Evolutionary conservation across 2,888 invertebrate species (phyloP), one percentile per base, ranked within the genome.

Genomic region (Phaonia tiefii): DNA sequence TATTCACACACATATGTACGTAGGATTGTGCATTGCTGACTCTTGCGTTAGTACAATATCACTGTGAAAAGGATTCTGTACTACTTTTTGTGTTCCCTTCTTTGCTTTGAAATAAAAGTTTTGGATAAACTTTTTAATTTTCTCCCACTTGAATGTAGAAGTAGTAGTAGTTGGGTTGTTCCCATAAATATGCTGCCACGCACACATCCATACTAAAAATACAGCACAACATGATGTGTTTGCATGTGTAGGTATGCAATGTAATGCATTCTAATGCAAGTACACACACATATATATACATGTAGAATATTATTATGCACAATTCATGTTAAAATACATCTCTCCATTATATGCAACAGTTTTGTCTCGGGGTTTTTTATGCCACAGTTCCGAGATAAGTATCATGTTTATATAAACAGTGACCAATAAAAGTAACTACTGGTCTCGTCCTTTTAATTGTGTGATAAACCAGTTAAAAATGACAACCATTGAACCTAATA

Each of bases 91-190:
- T 60, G 37, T 22, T 63, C 63, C 8, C 13, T 2, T 51, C 54
- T 13, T 44, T 44, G 39, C n/a, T 42, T 37, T 54, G 25, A 56
- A 56, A 25, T 22, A 56, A 42, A 56, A 69, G 49, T 69, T 69
- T 31, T 51, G 56, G 66, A 56, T 71, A 77, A 67, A 66, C 42
- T 72, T 72, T 77, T 72, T 77, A 67, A 77, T 77, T 71, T 71
- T 66, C 39, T 31, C 65, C 13, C 46, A 56, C 66, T 56, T 46
- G 20, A 11, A 22, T 63, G 63, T 63, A 22, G 63, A 5, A 17
- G 31, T 31, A 3, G 31, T 31, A 31, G 4, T 3, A 5, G 8
- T 3, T 31, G 8, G 3, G 31, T 31, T 31, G 31, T 31, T 31
- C 31, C 31, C n/a, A n/a, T n/a, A n/a, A n/a, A n/a, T n/a, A 31